Percentiles rank a stretch among this genome's conserved stretches.
Evolutionary conservation across 1,140 invertebrate genomes (phyloP).

Genomic region (Ceratina australensis): DNA sequence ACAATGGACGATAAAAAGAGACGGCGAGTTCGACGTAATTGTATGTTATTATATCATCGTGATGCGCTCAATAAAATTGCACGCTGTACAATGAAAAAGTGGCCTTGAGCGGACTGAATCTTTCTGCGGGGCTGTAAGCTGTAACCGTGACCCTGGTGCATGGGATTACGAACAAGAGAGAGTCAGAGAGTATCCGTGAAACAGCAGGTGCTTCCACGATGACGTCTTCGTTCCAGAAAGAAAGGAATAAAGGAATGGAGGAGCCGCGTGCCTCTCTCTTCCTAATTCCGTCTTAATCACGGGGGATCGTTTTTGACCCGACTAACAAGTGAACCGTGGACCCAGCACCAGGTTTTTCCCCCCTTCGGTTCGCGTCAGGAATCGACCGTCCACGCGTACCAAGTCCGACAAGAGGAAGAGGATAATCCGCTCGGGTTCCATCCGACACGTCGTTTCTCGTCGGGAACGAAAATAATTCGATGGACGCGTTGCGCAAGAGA

Average conservation of each 20-base stretch:
- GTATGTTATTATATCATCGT: too few species aligned
- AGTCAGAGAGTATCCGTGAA: conserved; percentile 65
- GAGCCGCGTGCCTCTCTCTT: conserved; percentile 26
- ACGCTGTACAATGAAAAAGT: not conserved
- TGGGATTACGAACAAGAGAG: conserved; percentile 76
- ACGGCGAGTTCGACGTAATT: too few species aligned
- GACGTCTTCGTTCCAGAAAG: conserved; percentile 19
- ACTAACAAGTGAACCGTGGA: not conserved
- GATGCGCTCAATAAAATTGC: too few species aligned
- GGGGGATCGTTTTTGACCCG: conserved; percentile 5
- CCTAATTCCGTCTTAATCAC: conserved; percentile 62
- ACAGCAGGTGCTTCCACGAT: conserved; percentile 74
- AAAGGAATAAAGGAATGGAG: not conserved
- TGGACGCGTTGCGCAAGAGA: not conserved
- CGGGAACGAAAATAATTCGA: conserved; percentile 7
- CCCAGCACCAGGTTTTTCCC: not conserved
- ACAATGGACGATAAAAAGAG: too few species aligned
- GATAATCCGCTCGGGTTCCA: conserved; percentile 38
- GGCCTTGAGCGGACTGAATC: not conserved
- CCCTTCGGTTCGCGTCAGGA: not conserved
- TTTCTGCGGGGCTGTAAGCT: not conserved
- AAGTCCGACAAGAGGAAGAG: conserved; percentile 23
- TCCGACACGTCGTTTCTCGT: conserved; percentile 25
- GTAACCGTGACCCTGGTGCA: conserved; percentile 72
- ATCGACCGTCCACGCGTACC: conserved; percentile 30